Evolutionary conservation across 1,140 invertebrate species (phyloP).

Genomic region (Hyphantria cunea): DNA sequence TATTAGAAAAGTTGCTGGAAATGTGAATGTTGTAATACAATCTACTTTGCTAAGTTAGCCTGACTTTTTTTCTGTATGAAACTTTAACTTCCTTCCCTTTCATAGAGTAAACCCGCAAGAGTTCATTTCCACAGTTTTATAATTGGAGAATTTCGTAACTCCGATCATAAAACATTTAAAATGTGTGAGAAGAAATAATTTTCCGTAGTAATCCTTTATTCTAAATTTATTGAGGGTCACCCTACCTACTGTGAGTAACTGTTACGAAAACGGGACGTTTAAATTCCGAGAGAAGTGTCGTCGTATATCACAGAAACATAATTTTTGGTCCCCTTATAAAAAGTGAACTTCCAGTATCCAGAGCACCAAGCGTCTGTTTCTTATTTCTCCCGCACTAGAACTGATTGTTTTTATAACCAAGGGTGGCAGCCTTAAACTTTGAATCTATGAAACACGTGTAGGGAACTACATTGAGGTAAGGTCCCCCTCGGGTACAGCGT

Average conservation of each 20-base stretch:
- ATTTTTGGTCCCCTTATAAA: slow-evolving; percentile 73
- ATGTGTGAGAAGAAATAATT: slow-evolving; percentile 40
- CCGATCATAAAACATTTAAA: slow-evolving; percentile 14
- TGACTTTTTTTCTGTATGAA: too few species aligned
- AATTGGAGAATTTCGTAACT: slow-evolving; percentile 4
- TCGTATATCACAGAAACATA: slow-evolving; percentile 71
- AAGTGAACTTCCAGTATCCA: slow-evolving; percentile 61
- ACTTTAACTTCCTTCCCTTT: too few species aligned
- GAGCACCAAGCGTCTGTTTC: slow-evolving; percentile 64
- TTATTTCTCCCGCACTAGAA: slow-evolving; percentile 65
- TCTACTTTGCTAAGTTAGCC: neutral
- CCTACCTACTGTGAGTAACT: slow-evolving; percentile 58
- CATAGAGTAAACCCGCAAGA: too few species aligned
- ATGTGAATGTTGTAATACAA: neutral
- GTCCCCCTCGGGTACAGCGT: slow-evolving; percentile 1
- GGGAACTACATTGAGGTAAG: slow-evolving; percentile 13
- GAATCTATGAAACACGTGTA: slow-evolving; percentile 62
- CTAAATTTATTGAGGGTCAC: slow-evolving; percentile 65
- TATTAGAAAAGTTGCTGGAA: slow-evolving; percentile 19
- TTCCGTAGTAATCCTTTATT: slow-evolving; percentile 30
- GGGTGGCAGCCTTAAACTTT: slow-evolving; percentile 46
- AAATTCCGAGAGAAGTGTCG: slow-evolving; percentile 71
- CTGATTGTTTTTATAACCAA: slow-evolving; percentile 72
- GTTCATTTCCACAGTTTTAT: neutral
- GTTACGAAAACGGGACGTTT: slow-evolving; percentile 68